These are phyloP conservation scores for Lepus oiostolus DNA, from an alignment of 2,797 vertebrate genomes.

Conservation along the genomic window DNA sequence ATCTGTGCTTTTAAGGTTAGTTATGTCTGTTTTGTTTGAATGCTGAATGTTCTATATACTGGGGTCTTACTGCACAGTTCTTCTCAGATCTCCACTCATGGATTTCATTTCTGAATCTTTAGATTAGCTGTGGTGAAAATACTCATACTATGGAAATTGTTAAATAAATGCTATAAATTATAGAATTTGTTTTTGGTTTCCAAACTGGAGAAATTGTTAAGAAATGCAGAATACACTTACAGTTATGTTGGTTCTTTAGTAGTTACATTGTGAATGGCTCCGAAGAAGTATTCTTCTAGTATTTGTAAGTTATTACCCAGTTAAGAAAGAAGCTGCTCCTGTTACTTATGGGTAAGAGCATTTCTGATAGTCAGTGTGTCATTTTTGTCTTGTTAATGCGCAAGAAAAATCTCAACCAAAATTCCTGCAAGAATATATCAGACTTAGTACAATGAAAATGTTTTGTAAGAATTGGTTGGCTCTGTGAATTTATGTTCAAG, in stretches of 20 bases:
- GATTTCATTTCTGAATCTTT: background rate
- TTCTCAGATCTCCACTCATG: background rate
- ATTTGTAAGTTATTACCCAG: background rate
- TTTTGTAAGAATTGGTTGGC: background rate
- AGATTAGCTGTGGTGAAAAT: slow-evolving; percentile 18
- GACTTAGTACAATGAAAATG: slow-evolving; percentile 23
- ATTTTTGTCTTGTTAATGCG: background rate
- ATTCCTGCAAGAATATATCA: background rate
- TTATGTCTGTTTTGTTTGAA: background rate
- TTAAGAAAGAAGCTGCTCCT: slow-evolving; percentile 8
- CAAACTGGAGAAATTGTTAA: slow-evolving; percentile 46
- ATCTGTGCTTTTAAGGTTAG: background rate
- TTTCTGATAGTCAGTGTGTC: slow-evolving; percentile 22
- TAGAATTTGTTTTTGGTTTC: slow-evolving; percentile 49
- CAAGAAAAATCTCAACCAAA: slow-evolving; percentile 21
- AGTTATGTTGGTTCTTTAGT: background rate
- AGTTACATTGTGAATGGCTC: background rate
- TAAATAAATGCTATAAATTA: slow-evolving; percentile 21
- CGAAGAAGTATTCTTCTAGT: slow-evolving; percentile 7
- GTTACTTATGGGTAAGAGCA: slow-evolving; percentile 27
- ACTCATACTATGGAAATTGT: background rate
- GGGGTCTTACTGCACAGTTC: background rate
- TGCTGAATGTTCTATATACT: background rate
- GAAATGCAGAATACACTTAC: background rate
- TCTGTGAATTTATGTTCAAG: slow-evolving; percentile 1